These are phyloP conservation scores for Amphimallon solstitiale DNA, from an alignment of 2,888 invertebrate species.

Conservation along the genomic window DNA sequence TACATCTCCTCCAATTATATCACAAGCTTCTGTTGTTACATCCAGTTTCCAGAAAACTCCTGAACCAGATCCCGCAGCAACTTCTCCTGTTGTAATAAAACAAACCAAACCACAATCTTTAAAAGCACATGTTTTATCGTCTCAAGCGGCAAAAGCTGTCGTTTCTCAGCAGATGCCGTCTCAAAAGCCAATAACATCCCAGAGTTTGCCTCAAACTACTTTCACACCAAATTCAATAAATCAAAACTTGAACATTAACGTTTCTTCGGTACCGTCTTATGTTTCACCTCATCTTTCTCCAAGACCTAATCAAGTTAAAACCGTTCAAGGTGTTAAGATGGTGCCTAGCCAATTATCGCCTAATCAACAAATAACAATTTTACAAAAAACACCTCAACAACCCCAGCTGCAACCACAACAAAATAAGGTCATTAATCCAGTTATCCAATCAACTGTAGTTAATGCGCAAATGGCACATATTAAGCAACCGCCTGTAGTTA, in stretches of 20 bases:
- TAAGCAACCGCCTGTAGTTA: conserved; percentile 39
- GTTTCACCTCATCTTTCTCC: conserved; percentile 56
- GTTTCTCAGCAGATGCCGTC: conserved; percentile 49
- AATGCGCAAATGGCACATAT: conserved; percentile 41
- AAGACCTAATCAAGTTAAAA: conserved; percentile 45
- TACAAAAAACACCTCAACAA: conserved; percentile 25
- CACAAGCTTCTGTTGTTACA: conserved; percentile 18
- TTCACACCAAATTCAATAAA: conserved; percentile 44
- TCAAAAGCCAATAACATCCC: conserved; percentile 45
- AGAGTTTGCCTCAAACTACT: conserved; percentile 43
- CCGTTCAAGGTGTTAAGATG: conserved; percentile 43
- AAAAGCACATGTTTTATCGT: conserved; percentile 72
- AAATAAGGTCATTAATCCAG: conserved; percentile 30
- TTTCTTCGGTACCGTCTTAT: conserved; percentile 52
- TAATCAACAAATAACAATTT: conserved; percentile 28
- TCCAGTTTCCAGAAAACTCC: conserved; percentile 9
- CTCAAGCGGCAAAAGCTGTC: conserved; percentile 62
- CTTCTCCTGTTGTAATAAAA: conserved; percentile 54
- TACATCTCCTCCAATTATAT: not conserved
- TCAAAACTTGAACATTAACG: conserved; percentile 58
- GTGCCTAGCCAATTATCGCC: conserved; percentile 49
- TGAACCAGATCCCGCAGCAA: conserved; percentile 1
- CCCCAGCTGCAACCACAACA: conserved; percentile 59
- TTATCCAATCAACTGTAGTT: conserved; percentile 49
- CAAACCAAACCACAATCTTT: conserved; percentile 68